Evolutionary conservation across 2,113 vertebrate species (phyloP).

Genomic region (Natator depressus): DNA sequence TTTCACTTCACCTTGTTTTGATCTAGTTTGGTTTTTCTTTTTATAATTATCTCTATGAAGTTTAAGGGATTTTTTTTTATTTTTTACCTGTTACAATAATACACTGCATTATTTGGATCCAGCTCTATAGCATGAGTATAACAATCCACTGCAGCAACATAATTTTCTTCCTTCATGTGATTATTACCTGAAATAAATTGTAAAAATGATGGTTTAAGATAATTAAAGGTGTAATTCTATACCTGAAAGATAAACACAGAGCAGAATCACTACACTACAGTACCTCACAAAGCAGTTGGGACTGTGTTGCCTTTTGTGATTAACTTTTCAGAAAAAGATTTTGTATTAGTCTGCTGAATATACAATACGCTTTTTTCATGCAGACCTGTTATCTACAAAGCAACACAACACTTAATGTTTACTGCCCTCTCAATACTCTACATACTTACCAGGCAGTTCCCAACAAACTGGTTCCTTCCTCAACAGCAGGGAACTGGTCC

Average conservation of each 20-base stretch:
- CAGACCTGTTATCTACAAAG: background rate
- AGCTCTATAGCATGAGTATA: constrained; percentile 93
- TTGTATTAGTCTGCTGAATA: background rate
- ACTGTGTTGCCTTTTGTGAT: background rate
- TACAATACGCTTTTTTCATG: background rate
- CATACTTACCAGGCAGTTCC: background rate
- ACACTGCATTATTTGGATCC: constrained; percentile 96
- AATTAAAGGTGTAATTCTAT: background rate
- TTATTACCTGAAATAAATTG: constrained; percentile 88
- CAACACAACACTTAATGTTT: background rate
- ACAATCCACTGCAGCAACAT: constrained; percentile 91
- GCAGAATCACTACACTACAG: background rate
- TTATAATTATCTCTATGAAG: background rate
- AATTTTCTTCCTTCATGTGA: constrained; percentile 98
- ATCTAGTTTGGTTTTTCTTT: background rate
- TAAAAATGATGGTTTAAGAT: background rate
- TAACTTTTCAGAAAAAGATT: background rate
- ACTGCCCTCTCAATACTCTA: background rate
- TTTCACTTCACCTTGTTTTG: background rate
- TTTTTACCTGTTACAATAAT: constrained; percentile 95
- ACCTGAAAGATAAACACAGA: background rate
- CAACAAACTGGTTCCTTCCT: too few relatives aligned
- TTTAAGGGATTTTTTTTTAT: background rate
- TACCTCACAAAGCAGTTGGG: background rate
- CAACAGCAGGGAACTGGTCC: background rate